Percentiles rank a stretch among this genome's conserved stretches.
Evolutionary conservation across 2,888 invertebrate genomes (phyloP).

Genomic region (Caenorhabditis panamensis): DNA sequence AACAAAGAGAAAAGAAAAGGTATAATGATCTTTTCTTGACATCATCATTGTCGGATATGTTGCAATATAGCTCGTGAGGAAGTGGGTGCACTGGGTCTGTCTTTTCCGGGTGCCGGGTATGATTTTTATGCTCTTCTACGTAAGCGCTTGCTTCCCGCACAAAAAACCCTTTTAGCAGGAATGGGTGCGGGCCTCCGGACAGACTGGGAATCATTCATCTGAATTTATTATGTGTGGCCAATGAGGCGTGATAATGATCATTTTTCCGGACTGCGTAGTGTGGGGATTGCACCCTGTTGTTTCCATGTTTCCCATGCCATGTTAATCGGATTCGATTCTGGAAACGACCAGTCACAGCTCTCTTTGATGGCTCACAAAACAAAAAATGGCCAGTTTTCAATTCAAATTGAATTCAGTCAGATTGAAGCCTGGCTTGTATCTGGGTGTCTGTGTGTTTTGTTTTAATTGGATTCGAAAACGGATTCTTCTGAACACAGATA

Average conservation of each 20-base stretch:
- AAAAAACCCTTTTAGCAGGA: constrained; percentile 52
- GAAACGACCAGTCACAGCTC: no score
- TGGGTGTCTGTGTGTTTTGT: constrained; percentile 22
- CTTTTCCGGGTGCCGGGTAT: constrained; percentile 17
- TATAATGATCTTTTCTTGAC: constrained; percentile 49
- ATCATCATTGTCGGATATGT: constrained; percentile 34
- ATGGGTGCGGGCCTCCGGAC: constrained; percentile 6
- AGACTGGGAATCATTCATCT: constrained; percentile 57
- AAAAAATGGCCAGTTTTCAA: neutral
- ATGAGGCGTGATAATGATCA: constrained; percentile 57
- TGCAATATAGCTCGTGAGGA: constrained; percentile 33
- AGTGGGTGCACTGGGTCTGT: constrained; percentile 8
- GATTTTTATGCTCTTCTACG: constrained; percentile 42
- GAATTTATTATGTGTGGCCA: constrained; percentile 52
- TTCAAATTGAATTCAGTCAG: neutral
- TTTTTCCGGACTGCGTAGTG: constrained; percentile 5
- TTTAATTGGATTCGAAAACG: constrained; percentile 38
- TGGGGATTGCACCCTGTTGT: constrained; percentile 4
- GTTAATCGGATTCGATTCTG: constrained; percentile 37
- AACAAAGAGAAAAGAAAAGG: constrained; percentile 5
- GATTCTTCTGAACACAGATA: constrained; percentile 14
- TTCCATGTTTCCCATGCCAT: neutral
- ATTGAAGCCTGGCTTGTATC: neutral
- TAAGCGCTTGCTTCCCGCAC: constrained; percentile 11
- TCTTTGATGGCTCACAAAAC: no score